phyloP scores from a whole-genome alignment of 2,797 vertebrate genomes.

The Myripristis jacobus region DNA sequence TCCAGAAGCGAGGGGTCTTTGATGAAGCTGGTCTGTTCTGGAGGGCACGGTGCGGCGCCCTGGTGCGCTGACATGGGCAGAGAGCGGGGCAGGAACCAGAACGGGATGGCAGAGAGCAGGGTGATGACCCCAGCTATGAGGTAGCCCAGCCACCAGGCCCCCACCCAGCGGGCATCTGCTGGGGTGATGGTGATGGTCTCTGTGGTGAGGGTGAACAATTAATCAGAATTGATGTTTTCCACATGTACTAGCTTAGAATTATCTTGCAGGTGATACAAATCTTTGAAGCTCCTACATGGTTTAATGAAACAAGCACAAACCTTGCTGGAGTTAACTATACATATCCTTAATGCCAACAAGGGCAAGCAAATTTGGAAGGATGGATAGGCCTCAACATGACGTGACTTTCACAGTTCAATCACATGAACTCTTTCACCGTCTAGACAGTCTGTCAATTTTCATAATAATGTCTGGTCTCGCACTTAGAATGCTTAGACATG shows the following conservation, averaged over 20 bases:
- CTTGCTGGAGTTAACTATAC: too few species aligned
- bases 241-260: background rate
- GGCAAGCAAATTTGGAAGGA: background rate
- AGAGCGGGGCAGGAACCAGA: slow-evolving; percentile 89
- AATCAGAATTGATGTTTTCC: background rate
- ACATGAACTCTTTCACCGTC: background rate
- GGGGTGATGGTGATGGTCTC: slow-evolving; percentile 89
- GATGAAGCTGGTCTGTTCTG: slow-evolving; percentile 71
- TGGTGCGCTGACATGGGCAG: slow-evolving; percentile 63
- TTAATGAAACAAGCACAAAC: too few species aligned
- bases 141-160: slow-evolving; percentile 95
- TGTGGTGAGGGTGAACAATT: slow-evolving; percentile 63
- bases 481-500: background rate
- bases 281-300: too few species aligned
- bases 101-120: slow-evolving; percentile 87
- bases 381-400: background rate
- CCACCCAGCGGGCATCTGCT: slow-evolving; percentile 92
- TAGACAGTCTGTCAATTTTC: background rate
- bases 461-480: background rate
- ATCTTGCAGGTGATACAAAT: too few species aligned
- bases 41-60: slow-evolving; percentile 46
- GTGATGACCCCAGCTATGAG: slow-evolving; percentile 81
- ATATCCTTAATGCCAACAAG: background rate
- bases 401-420: background rate
- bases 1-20: slow-evolving; percentile 65